phyloP scores from a whole-genome alignment of 2,797 vertebrate genomes.

The Dryobates pubescens region DNA sequence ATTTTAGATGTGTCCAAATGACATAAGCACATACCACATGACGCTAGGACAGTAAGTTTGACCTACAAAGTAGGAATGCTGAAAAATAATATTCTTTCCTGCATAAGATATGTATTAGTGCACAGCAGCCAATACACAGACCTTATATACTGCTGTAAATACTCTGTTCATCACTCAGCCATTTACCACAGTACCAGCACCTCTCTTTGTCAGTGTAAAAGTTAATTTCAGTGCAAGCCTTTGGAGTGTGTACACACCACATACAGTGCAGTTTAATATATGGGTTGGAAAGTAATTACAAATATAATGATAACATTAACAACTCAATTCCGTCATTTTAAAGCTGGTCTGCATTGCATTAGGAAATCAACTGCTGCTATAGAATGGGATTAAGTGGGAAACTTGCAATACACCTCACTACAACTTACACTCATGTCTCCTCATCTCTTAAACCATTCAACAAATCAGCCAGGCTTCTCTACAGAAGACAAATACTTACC shows the following conservation, averaged over 20 bases:
- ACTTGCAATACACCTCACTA: not conserved
- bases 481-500: not conserved
- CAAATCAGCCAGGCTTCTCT: not conserved
- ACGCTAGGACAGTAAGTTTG: not conserved
- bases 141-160: not conserved
- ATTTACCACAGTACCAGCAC: not conserved
- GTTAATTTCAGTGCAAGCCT: not conserved
- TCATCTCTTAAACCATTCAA: not conserved
- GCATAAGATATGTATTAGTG: not conserved
- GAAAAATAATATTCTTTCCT: not conserved
- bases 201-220: not conserved
- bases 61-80: not conserved
- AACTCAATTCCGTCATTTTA: not conserved
- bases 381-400: not conserved
- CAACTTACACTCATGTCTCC: not conserved
- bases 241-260: not conserved
- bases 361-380: not conserved
- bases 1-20: not conserved
- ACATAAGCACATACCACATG: not conserved
- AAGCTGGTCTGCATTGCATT: not conserved
- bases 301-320: not conserved
- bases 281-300: not conserved
- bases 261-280: not conserved
- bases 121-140: not conserved
- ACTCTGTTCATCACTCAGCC: not conserved